Conservation (phyloP, 2,888 invertebrate species). For the Uloborus plumipes region DNA sequence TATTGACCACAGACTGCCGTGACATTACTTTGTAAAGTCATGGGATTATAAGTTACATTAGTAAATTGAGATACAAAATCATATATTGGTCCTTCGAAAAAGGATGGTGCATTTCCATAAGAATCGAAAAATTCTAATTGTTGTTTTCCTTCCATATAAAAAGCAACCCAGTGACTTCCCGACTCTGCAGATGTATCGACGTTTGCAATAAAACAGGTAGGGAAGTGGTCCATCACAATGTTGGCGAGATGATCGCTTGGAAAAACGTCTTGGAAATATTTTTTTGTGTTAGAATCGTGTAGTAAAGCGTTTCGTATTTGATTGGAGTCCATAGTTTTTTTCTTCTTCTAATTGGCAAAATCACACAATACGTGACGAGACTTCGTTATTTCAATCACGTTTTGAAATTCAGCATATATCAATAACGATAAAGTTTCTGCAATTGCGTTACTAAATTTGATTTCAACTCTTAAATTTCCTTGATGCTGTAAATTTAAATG, state of each 20-base stretch:
- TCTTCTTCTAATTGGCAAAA: constrained; percentile 8
- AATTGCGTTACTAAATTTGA: constrained; percentile 65
- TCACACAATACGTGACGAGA: background rate
- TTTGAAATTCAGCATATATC: constrained; percentile 19
- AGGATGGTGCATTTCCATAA: constrained; percentile 25
- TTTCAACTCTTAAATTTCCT: constrained; percentile 67
- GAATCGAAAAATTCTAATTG: constrained; percentile 43
- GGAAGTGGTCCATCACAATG: background rate
- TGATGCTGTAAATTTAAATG: constrained; percentile 54
- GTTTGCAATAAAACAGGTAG: constrained; percentile 27
- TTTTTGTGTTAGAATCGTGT: background rate
- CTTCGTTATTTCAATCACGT: constrained; percentile 17
- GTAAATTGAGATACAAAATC: background rate
- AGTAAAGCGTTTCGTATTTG: background rate
- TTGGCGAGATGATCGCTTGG: constrained; percentile 3
- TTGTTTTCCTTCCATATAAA: constrained; percentile 13
- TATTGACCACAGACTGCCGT: constrained; percentile 12
- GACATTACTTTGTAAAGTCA: constrained; percentile 1
- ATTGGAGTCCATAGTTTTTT: background rate
- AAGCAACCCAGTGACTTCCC: constrained; percentile 50
- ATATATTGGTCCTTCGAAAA: constrained; percentile 6
- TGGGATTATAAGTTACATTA: constrained; percentile 9
- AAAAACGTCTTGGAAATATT: background rate
- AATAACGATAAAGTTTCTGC: constrained; percentile 4
- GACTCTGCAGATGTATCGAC: constrained; percentile 8